These are phyloP conservation scores for Megaptera novaeangliae DNA, from an alignment of 2,113 vertebrate genomes.

Conservation along the genomic window DNA sequence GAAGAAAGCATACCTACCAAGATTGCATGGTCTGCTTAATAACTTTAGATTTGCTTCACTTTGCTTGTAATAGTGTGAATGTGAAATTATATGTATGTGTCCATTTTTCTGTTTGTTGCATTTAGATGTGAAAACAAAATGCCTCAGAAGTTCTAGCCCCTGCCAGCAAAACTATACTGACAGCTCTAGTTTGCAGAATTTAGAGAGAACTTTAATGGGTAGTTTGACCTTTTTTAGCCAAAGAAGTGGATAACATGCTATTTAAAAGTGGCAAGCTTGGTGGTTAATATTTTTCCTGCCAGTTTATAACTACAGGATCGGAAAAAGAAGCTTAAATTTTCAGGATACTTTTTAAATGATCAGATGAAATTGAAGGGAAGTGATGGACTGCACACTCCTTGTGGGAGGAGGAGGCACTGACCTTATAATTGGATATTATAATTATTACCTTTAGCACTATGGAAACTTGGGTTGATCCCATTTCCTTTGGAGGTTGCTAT, in stretches of 20 bases:
- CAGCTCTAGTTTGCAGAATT: slow-evolving; percentile 88
- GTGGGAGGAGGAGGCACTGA: neutral
- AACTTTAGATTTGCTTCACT: slow-evolving; percentile 68
- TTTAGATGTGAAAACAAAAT: slow-evolving; percentile 81
- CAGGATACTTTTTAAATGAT: slow-evolving; percentile 47
- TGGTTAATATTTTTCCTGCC: slow-evolving; percentile 86
- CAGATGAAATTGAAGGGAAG: slow-evolving; percentile 43
- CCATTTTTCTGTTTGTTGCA: slow-evolving; percentile 77
- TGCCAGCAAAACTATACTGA: slow-evolving; percentile 80
- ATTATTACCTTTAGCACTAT: neutral
- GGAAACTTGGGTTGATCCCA: neutral
- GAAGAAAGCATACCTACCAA: slow-evolving; percentile 35
- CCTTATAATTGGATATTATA: neutral
- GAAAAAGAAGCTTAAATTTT: slow-evolving; percentile 43
- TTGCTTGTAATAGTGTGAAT: slow-evolving; percentile 63
- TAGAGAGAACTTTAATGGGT: slow-evolving; percentile 92
- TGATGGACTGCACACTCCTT: neutral
- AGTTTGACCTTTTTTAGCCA: slow-evolving; percentile 92
- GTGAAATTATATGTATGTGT: slow-evolving; percentile 69
- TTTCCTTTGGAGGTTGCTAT: neutral
- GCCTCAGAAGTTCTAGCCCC: slow-evolving; percentile 86
- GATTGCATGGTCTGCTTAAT: slow-evolving; percentile 26
- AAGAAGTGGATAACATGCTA: slow-evolving; percentile 91
- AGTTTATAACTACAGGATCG: slow-evolving; percentile 69
- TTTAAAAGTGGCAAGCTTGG: slow-evolving; percentile 87